phyloP scores from a whole-genome alignment of 2,113 vertebrate species.

The Bufo gargarizans region DNA sequence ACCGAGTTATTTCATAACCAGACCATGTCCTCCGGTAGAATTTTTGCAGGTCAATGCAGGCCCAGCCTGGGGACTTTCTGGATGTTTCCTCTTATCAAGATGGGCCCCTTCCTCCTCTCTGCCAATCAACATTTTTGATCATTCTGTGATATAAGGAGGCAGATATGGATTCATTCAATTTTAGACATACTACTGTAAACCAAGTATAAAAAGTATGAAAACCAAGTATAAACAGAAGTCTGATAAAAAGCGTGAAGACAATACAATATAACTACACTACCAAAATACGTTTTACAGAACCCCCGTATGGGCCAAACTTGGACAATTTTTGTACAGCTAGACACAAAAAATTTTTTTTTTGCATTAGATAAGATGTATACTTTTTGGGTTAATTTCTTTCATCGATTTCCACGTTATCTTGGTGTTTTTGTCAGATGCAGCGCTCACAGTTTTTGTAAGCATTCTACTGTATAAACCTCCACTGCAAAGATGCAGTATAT shows the following conservation, averaged over 20 bases:
- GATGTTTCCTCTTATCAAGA: slow-evolving; percentile 41
- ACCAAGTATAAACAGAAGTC: not conserved
- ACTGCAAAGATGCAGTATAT: too few species aligned
- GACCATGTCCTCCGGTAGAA: slow-evolving; percentile 29
- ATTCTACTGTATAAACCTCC: too few species aligned
- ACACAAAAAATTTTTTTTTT: too few species aligned
- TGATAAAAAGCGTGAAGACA: not conserved
- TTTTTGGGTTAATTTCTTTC: too few species aligned
- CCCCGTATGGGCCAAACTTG: not conserved
- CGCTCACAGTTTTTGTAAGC: too few species aligned
- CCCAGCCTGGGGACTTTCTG: slow-evolving; percentile 27
- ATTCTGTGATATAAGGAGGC: not conserved
- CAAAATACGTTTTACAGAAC: not conserved
- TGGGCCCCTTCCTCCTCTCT: slow-evolving; percentile 28
- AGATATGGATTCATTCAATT: not conserved
- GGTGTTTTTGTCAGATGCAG: too few species aligned
- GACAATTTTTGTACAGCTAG: too few species aligned
- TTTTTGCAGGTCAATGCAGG: slow-evolving; percentile 39
- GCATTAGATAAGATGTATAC: too few species aligned
- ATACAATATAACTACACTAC: not conserved
- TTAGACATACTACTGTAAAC: not conserved
- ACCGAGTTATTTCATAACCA: slow-evolving; percentile 8
- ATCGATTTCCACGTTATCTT: too few species aligned
- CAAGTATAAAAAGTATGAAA: not conserved
- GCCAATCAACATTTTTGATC: slow-evolving; percentile 24